phyloP scores from a whole-genome alignment of 2,113 vertebrate genomes.

The Abramis brama region DNA sequence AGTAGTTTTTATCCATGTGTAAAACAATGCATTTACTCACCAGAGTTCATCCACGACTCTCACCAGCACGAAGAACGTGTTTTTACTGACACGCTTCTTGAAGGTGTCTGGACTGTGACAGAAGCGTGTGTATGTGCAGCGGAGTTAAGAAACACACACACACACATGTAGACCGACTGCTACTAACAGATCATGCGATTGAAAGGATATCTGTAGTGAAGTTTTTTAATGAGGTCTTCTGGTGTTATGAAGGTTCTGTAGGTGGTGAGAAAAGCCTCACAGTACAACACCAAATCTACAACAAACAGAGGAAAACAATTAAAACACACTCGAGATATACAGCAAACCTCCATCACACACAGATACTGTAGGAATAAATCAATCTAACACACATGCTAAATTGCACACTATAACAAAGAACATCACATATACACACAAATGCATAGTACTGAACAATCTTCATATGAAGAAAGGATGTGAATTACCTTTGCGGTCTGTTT shows the following conservation, averaged over 20 bases:
- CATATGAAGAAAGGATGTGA: not conserved
- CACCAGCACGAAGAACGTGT: slow-evolving; percentile 98
- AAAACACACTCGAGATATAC: not conserved
- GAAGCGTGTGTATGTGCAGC: slow-evolving; percentile 90
- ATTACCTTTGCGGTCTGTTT: slow-evolving; percentile 96
- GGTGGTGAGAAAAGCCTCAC: slow-evolving; percentile 97
- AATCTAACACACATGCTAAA: not conserved
- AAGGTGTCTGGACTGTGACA: slow-evolving; percentile 94
- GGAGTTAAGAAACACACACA: slow-evolving; percentile 79
- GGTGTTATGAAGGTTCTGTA: slow-evolving; percentile 97
- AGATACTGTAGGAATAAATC: not conserved
- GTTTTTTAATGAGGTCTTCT: slow-evolving; percentile 97
- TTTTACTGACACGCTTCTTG: slow-evolving; percentile 98
- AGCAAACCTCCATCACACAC: slow-evolving; percentile 21
- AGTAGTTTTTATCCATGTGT: not conserved
- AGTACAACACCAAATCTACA: slow-evolving; percentile 95
- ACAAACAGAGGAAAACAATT: slow-evolving; percentile 25
- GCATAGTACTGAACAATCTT: slow-evolving; percentile 3
- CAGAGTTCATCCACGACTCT: slow-evolving; percentile 96
- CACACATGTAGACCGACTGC: not conserved
- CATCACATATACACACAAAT: not conserved
- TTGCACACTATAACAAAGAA: not conserved
- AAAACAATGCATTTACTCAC: slow-evolving; percentile 74
- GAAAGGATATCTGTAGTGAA: slow-evolving; percentile 98
- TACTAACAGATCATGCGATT: not conserved